Evolutionary conservation across 2,888 invertebrate genomes (phyloP).

Genomic region (Elmis aenea): DNA sequence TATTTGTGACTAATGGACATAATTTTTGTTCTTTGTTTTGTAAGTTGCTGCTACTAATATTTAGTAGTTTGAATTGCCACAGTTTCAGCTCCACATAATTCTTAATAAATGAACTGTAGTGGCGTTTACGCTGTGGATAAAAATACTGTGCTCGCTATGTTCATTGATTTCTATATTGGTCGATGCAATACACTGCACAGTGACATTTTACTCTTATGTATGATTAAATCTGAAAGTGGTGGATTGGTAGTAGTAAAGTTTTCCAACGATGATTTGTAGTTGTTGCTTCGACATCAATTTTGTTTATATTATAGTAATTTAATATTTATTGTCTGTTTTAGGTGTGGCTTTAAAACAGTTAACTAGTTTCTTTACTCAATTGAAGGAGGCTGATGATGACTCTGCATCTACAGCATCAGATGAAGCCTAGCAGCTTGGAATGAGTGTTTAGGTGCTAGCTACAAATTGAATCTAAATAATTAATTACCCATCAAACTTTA

Average conservation of each 20-base stretch:
- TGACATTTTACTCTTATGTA: too few relatives aligned
- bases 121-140: slow-evolving; percentile 16
- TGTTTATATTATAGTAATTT: neutral
- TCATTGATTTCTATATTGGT: slow-evolving; percentile 10
- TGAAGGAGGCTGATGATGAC: slow-evolving; percentile 63
- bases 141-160: slow-evolving; percentile 19
- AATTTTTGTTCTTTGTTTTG: slow-evolving; percentile 1
- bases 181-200: slow-evolving; percentile 15
- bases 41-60: neutral
- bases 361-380: slow-evolving; percentile 66
- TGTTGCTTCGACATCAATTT: neutral
- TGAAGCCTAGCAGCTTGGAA: slow-evolving; percentile 32
- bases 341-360: slow-evolving; percentile 70
- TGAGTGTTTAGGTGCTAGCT: neutral
- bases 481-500: slow-evolving; percentile 15
- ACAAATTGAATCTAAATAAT: neutral
- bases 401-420: slow-evolving; percentile 36
- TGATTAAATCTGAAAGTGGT: too few relatives aligned
- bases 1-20: too few relatives aligned
- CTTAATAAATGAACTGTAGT: slow-evolving; percentile 7
- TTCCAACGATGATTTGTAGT: neutral
- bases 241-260: neutral
- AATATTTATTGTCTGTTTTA: slow-evolving; percentile 28
- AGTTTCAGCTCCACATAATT: slow-evolving; percentile 8
- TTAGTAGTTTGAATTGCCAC: neutral